Conservation (phyloP, 2,888 invertebrate species). For the Glyphotaelius pellucidus region DNA sequence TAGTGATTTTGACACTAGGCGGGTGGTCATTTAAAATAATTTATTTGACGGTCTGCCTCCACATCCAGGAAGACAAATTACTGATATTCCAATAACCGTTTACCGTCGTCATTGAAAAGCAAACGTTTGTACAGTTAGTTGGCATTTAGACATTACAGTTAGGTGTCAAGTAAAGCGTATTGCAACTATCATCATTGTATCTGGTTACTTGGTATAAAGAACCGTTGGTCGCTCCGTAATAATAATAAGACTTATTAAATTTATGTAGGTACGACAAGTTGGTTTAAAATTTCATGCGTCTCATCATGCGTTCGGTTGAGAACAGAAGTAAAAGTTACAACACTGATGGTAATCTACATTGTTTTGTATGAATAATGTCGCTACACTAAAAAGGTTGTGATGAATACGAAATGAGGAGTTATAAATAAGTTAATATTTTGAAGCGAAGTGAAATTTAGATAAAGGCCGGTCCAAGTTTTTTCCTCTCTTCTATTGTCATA, state of each 20-base stretch:
- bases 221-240: not conserved
- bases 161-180: not conserved
- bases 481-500: too few species aligned
- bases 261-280: not conserved
- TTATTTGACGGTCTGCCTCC: not conserved
- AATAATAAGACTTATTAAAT: not conserved
- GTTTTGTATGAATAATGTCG: too few species aligned
- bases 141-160: not conserved
- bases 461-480: too few species aligned
- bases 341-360: too few species aligned
- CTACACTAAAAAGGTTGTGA: too few species aligned
- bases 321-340: not conserved
- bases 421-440: too few species aligned
- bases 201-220: not conserved
- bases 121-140: not conserved
- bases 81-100: not conserved
- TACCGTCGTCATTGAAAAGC: not conserved
- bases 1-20: too few species aligned
- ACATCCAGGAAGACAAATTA: not conserved
- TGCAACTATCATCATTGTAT: not conserved
- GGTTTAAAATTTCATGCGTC: not conserved
- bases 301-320: not conserved
- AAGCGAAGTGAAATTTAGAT: too few species aligned
- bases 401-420: too few species aligned
- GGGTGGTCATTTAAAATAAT: too few species aligned